Evolutionary conservation across 2,888 invertebrate species (phyloP), one percentile per base, ranked within the genome.

Genomic region (Vanessa cardui): DNA sequence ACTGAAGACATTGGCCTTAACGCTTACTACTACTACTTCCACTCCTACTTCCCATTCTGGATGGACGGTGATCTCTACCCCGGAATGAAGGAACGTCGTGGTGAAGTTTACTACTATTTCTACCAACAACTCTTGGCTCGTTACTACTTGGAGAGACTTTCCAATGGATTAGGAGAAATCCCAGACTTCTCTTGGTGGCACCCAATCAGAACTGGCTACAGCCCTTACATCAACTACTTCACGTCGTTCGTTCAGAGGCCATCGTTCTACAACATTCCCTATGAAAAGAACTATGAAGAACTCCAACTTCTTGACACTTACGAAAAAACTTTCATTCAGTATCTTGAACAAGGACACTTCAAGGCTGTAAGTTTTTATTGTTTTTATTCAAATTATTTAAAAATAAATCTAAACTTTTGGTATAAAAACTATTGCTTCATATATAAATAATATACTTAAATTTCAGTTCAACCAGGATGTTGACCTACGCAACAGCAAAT

Each of bases 1-100:
- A 95, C 94, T 45, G 95, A 96, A 80, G 96, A 96, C 78, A 89
- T 96, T 74, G 95, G 95, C 69, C 86, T 95, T 77, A 96, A 95
- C 84, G 80, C 94, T 0, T 95, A 92, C 86, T 96, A 96, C 89
- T 94, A 93, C 84, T 94, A 93, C 84, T 94, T 94, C 88, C 94
- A 95, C 78, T 80, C 92, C 71, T 92, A 94, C 68, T 93, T 93
- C 78, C 95, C 96, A 49, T 95, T 94, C 92, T 95, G 95, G 94
- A 86, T 95, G 81, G 89, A 92, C 59, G 92, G 93, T 64, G 86
- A 93, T 31, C 87, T 93, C 62, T 92, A 90, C 68, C 87, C 86
- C 72, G 64, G 87, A 50, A 72, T 82, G 78, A 94, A 94, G 77
- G 93, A 94, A 72, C 93, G 94, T 78, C 94, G 95, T 71, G 96